Conservation (phyloP, 2,113 vertebrate genomes). For the Apodemus speciosus region DNA sequence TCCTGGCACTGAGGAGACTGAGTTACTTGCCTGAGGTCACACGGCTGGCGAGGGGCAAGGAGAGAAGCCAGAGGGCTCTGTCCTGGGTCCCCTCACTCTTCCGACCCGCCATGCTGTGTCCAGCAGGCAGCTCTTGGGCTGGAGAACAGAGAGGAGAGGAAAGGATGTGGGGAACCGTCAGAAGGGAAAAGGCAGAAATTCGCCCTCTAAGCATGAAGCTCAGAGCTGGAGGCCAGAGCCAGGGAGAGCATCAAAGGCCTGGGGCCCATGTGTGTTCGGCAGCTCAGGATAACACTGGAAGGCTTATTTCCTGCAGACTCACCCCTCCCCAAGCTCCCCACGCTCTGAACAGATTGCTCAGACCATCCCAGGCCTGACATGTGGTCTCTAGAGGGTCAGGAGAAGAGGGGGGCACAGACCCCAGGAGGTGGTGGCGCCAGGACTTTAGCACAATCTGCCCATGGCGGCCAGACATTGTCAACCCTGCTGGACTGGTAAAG, state of each 20-base stretch:
- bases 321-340: not conserved
- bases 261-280: constrained; percentile 54
- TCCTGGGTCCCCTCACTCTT: not conserved
- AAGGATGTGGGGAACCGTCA: not conserved
- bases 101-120: not conserved
- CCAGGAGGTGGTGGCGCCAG: not conserved
- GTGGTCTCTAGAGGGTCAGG: not conserved
- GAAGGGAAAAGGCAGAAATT: not conserved
- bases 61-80: not conserved
- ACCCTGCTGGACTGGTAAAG: not conserved
- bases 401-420: not conserved
- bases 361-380: not conserved
- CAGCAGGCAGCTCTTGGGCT: not conserved
- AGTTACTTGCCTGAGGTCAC: not conserved
- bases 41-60: not conserved
- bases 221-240: constrained; percentile 7
- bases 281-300: not conserved
- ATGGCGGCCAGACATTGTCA: not conserved
- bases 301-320: constrained; percentile 26
- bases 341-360: constrained; percentile 23
- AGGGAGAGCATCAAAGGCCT: constrained; percentile 47
- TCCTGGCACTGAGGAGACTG: not conserved
- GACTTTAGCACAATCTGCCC: not conserved
- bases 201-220: not conserved
- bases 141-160: not conserved